Conservation (phyloP, 1,140 invertebrate genomes). For the Cepaea nemoralis region DNA sequence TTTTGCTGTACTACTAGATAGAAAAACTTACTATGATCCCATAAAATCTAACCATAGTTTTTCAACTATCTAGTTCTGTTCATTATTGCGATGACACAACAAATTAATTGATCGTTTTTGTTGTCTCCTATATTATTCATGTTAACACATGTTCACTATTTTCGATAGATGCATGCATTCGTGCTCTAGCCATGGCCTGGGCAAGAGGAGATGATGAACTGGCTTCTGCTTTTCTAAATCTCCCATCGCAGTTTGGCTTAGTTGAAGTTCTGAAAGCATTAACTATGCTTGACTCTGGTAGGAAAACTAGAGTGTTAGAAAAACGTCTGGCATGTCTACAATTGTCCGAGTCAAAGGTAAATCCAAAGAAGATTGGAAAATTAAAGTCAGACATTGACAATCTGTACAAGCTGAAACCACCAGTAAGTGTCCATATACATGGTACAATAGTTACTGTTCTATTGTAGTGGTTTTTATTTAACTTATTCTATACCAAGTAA, state of each 20-base stretch:
- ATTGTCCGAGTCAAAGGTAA: constrained; percentile 59
- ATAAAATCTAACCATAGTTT: no score
- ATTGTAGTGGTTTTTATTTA: no score
- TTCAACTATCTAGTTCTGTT: no score
- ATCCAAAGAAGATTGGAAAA: constrained; percentile 60
- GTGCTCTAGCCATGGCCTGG: constrained; percentile 67
- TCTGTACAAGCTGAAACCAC: constrained; percentile 60
- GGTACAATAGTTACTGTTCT: no score
- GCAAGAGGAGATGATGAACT: constrained; percentile 66
- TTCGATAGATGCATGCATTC: constrained; percentile 62
- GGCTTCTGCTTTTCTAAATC: constrained; percentile 57
- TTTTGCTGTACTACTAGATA: no score
- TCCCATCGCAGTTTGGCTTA: constrained; percentile 63
- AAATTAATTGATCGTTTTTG: no score
- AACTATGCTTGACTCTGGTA: constrained; percentile 63
- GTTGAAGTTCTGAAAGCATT: constrained; percentile 68
- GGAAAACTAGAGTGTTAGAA: constrained; percentile 62
- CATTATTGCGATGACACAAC: no score
- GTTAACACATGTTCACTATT: constrained; percentile 26
- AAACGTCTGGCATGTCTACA: constrained; percentile 66
- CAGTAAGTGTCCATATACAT: no score
- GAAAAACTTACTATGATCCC: no score
- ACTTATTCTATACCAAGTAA: no score
- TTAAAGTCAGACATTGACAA: constrained; percentile 69
- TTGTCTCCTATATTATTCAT: background rate